Conservation (phyloP, 2,113 vertebrate species). For the Apistogramma diplotaenia region DNA sequence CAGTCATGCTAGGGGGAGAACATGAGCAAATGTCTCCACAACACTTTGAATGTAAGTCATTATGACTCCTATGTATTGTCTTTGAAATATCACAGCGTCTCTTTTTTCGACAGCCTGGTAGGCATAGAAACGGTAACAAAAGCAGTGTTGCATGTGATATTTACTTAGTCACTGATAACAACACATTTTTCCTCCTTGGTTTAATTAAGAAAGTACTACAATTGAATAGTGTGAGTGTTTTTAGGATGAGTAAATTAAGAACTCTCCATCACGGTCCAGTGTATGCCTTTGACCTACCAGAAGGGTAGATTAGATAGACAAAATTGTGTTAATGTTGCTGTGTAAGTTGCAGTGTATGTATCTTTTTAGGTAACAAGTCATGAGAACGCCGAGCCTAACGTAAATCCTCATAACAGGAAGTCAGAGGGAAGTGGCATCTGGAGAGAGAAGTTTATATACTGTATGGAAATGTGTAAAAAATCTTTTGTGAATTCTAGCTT, state of each 20-base stretch:
- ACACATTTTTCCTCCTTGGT: constrained; percentile 3
- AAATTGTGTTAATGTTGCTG: constrained; percentile 8
- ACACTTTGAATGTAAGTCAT: constrained; percentile 55
- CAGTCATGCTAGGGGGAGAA: constrained; percentile 26
- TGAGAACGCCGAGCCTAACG: not conserved
- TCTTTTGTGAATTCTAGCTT: not conserved
- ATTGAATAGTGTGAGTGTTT: not conserved
- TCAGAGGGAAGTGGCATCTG: not conserved
- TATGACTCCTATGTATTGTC: constrained; percentile 48
- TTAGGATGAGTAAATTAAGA: not conserved
- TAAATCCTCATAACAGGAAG: not conserved
- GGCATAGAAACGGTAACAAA: constrained; percentile 13
- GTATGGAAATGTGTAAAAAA: not conserved
- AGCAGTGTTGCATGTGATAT: constrained; percentile 25
- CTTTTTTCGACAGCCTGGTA: constrained; percentile 42
- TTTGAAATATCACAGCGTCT: constrained; percentile 37
- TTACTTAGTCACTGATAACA: constrained; percentile 32
- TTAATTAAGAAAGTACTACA: not conserved
- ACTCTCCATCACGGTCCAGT: not conserved
- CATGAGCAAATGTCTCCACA: constrained; percentile 47
- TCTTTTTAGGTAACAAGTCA: not conserved
- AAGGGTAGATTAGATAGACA: not conserved
- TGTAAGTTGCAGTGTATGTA: constrained; percentile 24
- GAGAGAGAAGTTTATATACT: not conserved
- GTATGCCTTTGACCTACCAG: not conserved